phyloP scores from a whole-genome alignment of 1,140 invertebrate species.

The Drosophila ohnishii region DNA sequence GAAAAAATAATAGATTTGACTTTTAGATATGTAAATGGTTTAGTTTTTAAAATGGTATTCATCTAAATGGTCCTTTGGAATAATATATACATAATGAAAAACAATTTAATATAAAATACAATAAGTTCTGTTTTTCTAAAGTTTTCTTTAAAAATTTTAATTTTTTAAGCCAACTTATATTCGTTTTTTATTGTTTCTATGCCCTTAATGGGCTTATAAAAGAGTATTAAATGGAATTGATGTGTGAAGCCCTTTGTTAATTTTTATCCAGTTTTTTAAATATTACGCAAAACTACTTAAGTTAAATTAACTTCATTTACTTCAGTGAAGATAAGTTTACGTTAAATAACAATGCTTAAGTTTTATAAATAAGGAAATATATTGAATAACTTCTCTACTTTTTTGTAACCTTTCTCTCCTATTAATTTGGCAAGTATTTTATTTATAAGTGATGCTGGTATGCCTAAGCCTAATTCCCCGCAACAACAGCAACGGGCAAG shows the following conservation, averaged over 20 bases:
- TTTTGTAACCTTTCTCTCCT: background rate
- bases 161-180: background rate
- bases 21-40: background rate
- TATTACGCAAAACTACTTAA: too few relatives aligned
- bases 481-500: slow-evolving; percentile 12
- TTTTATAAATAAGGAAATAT: background rate
- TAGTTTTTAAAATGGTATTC: background rate
- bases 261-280: too few relatives aligned
- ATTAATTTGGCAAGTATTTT: background rate
- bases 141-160: background rate
- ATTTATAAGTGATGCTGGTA: slow-evolving; percentile 4
- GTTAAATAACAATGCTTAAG: too few relatives aligned
- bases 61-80: background rate
- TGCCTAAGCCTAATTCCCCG: background rate
- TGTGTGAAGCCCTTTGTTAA: too few relatives aligned
- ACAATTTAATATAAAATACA: too few relatives aligned
- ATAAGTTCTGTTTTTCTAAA: background rate
- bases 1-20: too few relatives aligned
- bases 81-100: background rate
- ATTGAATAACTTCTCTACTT: background rate
- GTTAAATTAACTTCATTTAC: too few relatives aligned
- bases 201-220: background rate
- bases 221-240: background rate
- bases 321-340: too few relatives aligned
- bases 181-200: too few relatives aligned